Conservation (phyloP, 2,797 vertebrate species). For the Phoeniculus purpureus region DNA sequence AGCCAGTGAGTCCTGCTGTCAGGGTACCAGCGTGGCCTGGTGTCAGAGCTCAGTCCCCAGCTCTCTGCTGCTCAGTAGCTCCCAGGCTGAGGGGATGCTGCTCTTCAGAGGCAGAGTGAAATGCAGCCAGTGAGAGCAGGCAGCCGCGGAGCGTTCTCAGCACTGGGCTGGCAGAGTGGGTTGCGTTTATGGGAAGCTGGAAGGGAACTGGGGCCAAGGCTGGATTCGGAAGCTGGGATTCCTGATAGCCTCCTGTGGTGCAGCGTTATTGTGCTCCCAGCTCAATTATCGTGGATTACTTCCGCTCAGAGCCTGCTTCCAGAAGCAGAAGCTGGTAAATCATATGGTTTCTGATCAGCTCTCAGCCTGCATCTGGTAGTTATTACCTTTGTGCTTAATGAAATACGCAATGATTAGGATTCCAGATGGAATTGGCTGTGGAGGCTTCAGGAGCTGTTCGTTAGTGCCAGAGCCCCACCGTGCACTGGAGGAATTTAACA, state of each 20-base stretch:
- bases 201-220: background rate
- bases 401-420: slow-evolving; percentile 55
- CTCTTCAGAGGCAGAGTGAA: background rate
- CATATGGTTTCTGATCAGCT: slow-evolving; percentile 9
- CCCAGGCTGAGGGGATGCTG: background rate
- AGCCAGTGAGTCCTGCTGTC: background rate
- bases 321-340: slow-evolving; percentile 46
- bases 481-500: background rate
- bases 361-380: background rate
- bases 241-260: background rate
- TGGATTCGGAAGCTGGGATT: background rate
- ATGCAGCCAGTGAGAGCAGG: background rate
- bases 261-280: background rate
- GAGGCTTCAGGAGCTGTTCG: background rate
- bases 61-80: background rate
- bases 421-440: slow-evolving; percentile 49
- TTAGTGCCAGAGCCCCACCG: background rate
- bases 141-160: background rate
- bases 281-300: slow-evolving; percentile 58
- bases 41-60: background rate
- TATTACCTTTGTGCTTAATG: slow-evolving; percentile 47
- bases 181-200: background rate
- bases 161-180: background rate
- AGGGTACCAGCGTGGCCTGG: background rate
- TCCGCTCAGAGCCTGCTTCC: slow-evolving; percentile 19